phyloP scores from a whole-genome alignment of 53 echinoderm and acorn worm genomes.

The Astropecten irregularis region DNA sequence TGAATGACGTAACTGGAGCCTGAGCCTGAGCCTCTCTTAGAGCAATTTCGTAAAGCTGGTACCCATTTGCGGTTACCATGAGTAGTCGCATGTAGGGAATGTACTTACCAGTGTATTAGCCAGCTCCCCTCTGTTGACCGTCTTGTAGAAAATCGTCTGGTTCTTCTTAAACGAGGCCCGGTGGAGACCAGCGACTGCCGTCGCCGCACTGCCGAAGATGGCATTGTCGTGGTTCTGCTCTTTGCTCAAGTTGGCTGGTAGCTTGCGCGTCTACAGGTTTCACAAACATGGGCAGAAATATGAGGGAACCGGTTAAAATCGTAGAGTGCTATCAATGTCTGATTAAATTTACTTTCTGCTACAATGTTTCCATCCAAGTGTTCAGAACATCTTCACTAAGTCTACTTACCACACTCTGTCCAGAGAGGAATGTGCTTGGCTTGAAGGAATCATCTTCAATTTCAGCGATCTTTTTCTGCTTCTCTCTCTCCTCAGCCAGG shows the following conservation, averaged over 20 bases:
- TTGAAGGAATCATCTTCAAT: constrained; percentile 69
- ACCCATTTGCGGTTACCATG: too few relatives aligned
- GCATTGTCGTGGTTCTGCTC: constrained; percentile 76
- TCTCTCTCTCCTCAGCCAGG: constrained; percentile 59
- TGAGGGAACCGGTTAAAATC: neutral
- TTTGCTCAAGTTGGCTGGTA: constrained; percentile 12
- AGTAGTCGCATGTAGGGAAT: too few relatives aligned
- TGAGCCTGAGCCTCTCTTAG: too few relatives aligned
- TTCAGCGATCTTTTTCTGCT: constrained; percentile 57
- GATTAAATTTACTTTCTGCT: too few relatives aligned
- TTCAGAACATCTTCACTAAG: too few relatives aligned
- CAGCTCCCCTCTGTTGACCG: constrained; percentile 56
- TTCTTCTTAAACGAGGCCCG: constrained; percentile 17
- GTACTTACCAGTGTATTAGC: constrained; percentile 55
- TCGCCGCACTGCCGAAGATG: constrained; percentile 68
- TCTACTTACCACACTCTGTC: constrained; percentile 41
- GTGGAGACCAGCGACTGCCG: constrained; percentile 28
- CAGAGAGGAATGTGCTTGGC: constrained; percentile 64
- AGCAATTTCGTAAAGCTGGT: too few relatives aligned
- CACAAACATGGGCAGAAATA: too few relatives aligned
- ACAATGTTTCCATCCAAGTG: too few relatives aligned
- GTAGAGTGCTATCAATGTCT: too few relatives aligned
- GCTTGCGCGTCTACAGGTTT: neutral
- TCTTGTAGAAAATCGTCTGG: constrained; percentile 59
- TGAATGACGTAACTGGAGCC: too few relatives aligned